Base-by-base conservation (phyloP, 53 echinoderm and acorn worm genomes). In the Holothuria leucospilota region DNA sequence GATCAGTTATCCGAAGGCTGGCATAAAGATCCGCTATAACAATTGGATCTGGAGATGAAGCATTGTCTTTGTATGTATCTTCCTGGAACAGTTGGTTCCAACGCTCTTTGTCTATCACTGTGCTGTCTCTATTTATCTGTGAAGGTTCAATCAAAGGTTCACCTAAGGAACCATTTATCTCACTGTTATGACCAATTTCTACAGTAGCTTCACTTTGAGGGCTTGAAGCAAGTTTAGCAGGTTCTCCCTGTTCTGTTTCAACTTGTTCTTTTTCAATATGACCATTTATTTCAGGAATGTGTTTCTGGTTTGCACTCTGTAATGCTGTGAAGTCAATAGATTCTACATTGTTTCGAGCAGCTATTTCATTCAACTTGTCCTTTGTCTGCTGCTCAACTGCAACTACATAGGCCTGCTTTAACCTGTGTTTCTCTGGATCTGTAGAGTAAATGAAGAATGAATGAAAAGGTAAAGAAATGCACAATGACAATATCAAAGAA, bases 351-450 rank as follows among this genome's bases (percentile, higher is more conserved):
- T 97, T 88, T 46, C 85, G 84, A 2, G 88, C 86, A 8, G 98
- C 86, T 26, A 97, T 74, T 77, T 92, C 85, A 62, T 89, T 87
- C 15, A 99, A 83, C 46, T 92, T 95, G 39, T 94, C 90, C 71
- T 87, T 75, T 20, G 94, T 84, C 83, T 99, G 94, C 30, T 93
- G 93, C 68, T 99, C 95, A 12, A 94, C 94, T 20, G 99, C 99
- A 25, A 99, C 95, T 3, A 99, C 99, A 30, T 99, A 99, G 27
- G 99, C 99, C 56, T 99, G 93, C 62, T 99, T 93, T 28, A 99
- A 80, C 53, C 80, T 90, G 21, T 94, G 91, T 52, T 91, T 93
- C 61, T 91, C 95, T 41, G 90, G 87, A 69, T 94, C 94, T 96
- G 89, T 64, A 81, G 29, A 63, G 39, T 74, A 77, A 51, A 90